Conservation (phyloP, 2,888 invertebrate species). For the Smittia sp. region DNA sequence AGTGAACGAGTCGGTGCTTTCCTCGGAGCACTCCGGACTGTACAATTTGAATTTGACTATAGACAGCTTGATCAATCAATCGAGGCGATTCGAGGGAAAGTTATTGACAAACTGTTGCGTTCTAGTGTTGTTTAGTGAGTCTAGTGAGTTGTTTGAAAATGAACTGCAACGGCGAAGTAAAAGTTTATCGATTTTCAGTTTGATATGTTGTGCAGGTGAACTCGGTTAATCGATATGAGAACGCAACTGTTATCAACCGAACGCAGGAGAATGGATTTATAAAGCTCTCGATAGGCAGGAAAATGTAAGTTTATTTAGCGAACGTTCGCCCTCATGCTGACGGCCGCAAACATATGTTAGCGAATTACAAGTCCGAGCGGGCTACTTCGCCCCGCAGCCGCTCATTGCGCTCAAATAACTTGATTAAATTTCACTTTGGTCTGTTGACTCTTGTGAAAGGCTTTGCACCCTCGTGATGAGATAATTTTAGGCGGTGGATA, state of each 20-base stretch:
- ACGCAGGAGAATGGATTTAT: constrained; percentile 7
- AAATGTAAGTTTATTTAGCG: constrained; percentile 10
- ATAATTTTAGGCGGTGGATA: too few species aligned
- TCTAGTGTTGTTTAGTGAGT: not conserved
- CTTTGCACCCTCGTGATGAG: too few species aligned
- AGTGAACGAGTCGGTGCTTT: constrained; percentile 32
- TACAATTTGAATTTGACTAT: not conserved
- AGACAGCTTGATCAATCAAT: not conserved
- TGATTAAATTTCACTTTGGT: too few species aligned
- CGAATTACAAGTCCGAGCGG: not conserved
- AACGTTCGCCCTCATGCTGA: not conserved
- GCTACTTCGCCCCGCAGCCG: too few species aligned
- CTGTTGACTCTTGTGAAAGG: too few species aligned
- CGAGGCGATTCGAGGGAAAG: too few species aligned
- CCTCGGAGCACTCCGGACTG: not conserved
- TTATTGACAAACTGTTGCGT: too few species aligned
- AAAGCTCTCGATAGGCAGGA: not conserved
- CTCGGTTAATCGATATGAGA: not conserved
- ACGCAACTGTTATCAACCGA: not conserved
- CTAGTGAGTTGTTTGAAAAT: not conserved
- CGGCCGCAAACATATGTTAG: constrained; percentile 21
- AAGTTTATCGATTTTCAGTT: constrained; percentile 25
- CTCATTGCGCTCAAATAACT: too few species aligned
- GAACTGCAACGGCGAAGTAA: not conserved
- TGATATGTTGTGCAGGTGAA: constrained; percentile 13